Evolutionary conservation across 2,888 invertebrate species (phyloP), one percentile per base, ranked within the genome.

Genomic region (Xylophagus ater): DNA sequence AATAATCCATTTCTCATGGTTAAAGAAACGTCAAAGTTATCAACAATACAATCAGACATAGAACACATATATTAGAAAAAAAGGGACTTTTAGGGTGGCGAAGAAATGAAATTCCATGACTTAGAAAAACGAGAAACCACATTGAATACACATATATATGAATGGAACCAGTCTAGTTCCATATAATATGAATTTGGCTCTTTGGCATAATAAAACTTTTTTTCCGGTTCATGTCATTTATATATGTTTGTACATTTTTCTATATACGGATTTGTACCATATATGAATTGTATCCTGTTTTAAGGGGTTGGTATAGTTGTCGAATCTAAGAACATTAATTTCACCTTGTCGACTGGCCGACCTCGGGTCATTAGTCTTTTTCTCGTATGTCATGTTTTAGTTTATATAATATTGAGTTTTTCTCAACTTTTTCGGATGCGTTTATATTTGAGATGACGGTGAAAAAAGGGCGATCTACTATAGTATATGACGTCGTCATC

Each of bases 1-100:
- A 42, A 42, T 42, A 42, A 42, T 42, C 42, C 39, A 39, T 42
- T 42, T 34, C 26, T 28, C 18, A 23, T 34, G 14, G 25, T 17
- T 24, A 30, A 30, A 37, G 21, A 15, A 31, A 18, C 12, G 18
- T 13, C 20, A 28, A 37, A 29, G 29, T 13, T 13, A 15, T 31
- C 37, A 37, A 15, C 20, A 21, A 34, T n/a, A n/a, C 26, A 21
- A 18, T 23, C 37, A 15, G 20, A 18, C 18, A n/a, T 7, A 19
- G 9, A n/a, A n/a, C n/a, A n/a, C n/a, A n/a, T n/a, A n/a, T n/a
- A n/a, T n/a, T n/a, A n/a, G n/a, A n/a, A n/a, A n/a, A n/a, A n/a
- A n/a, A n/a, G n/a, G n/a, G n/a, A n/a, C n/a, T n/a, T n/a, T n/a
- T n/a, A n/a, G n/a, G n/a, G n/a, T n/a, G n/a, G n/a, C n/a, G n/a